These are phyloP conservation scores for Drosophila gaucha DNA, from an alignment of 2,888 invertebrate species.

Conservation along the genomic window DNA sequence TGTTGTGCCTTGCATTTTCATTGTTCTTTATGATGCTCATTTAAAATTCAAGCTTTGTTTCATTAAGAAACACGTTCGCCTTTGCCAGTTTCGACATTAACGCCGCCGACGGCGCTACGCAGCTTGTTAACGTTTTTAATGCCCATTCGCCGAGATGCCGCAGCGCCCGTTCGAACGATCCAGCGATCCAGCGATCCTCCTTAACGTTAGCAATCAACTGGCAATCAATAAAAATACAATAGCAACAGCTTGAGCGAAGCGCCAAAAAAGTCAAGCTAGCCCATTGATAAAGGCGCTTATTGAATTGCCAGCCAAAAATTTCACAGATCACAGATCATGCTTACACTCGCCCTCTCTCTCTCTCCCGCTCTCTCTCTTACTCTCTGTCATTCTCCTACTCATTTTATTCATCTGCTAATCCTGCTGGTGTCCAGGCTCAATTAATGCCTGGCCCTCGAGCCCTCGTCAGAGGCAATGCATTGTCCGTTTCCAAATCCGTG, in stretches of 20 bases:
- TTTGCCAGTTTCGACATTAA: slow-evolving; percentile 75
- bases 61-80: slow-evolving; percentile 78
- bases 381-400: neutral
- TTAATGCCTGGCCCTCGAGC: slow-evolving; percentile 38
- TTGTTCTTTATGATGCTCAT: slow-evolving; percentile 83
- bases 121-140: slow-evolving; percentile 77
- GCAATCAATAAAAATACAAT: slow-evolving; percentile 43
- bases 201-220: slow-evolving; percentile 46
- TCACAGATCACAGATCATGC: slow-evolving; percentile 18
- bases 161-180: slow-evolving; percentile 7
- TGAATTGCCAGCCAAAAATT: slow-evolving; percentile 19
- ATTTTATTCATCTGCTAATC: slow-evolving; percentile 34
- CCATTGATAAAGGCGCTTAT: slow-evolving; percentile 37
- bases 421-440: slow-evolving; percentile 21
- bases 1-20: slow-evolving; percentile 67
- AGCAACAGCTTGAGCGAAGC: slow-evolving; percentile 20
- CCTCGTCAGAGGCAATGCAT: slow-evolving; percentile 3
- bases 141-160: slow-evolving; percentile 17
- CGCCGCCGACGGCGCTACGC: slow-evolving; percentile 78
- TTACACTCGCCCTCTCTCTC: neutral
- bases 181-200: slow-evolving; percentile 28
- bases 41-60: slow-evolving; percentile 83
- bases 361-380: neutral
- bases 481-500: slow-evolving; percentile 13
- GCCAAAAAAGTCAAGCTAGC: slow-evolving; percentile 39